Evolutionary conservation across 2,113 vertebrate genomes (phyloP).

Genomic region (Peromyscus leucopus): DNA sequence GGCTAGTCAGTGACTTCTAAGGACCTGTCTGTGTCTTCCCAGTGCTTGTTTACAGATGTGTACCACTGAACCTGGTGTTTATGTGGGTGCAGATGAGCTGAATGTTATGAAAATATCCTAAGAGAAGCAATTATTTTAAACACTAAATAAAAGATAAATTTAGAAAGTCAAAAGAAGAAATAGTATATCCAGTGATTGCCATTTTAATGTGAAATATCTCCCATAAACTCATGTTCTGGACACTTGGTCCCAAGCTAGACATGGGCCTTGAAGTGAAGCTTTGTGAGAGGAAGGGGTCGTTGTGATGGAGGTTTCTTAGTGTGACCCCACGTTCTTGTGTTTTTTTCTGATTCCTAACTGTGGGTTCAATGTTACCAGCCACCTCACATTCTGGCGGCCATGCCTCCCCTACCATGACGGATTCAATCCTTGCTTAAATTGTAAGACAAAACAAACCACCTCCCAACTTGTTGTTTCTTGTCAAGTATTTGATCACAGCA

Average conservation of each 20-base stretch:
- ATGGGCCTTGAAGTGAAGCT: too few relatives aligned
- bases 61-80: background rate
- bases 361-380: background rate
- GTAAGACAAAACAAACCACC: background rate
- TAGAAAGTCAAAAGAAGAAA: background rate
- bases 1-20: background rate
- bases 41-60: background rate
- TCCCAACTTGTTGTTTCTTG: background rate
- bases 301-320: too few relatives aligned
- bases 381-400: background rate
- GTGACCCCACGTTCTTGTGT: background rate
- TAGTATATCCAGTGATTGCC: background rate
- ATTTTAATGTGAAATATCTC: background rate
- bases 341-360: background rate
- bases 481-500: background rate
- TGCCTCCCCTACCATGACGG: too few relatives aligned
- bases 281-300: background rate
- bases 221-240: background rate
- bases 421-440: too few relatives aligned
- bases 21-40: background rate
- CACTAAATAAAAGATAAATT: background rate
- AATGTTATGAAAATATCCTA: background rate
- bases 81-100: background rate
- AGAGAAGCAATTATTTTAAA: background rate
- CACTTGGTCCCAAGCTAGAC: background rate